Evolutionary conservation across 2,113 vertebrate genomes (phyloP).

Genomic region (Balaeniceps rex): DNA sequence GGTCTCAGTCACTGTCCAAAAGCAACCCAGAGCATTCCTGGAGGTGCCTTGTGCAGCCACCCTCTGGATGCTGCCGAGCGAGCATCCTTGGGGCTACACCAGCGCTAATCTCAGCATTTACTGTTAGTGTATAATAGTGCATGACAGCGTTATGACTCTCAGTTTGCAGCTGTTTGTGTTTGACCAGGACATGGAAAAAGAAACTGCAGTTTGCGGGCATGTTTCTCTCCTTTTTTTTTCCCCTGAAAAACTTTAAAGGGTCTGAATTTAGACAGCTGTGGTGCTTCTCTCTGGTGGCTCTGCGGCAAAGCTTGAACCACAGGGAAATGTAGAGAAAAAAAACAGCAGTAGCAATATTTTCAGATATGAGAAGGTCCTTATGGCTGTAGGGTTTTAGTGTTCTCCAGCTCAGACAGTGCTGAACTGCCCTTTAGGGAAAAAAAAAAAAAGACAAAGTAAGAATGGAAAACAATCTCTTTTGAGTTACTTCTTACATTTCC

Average conservation of each 20-base stretch:
- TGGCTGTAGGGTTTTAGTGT: not conserved
- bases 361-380: not conserved
- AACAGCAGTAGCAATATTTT: not conserved
- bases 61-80: rapidly evolving
- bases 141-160: not conserved
- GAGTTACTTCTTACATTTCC: not conserved
- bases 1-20: not conserved
- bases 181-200: not conserved
- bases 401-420: not conserved
- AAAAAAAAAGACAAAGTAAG: not conserved
- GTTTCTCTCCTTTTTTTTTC: not conserved
- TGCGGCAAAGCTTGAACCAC: not conserved
- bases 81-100: not conserved
- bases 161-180: not conserved
- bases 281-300: not conserved
- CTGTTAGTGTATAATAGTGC: not conserved
- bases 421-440: not conserved
- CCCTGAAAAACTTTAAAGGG: not conserved
- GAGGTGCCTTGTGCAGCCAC: not conserved
- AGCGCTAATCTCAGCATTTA: not conserved
- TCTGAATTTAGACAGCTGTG: not conserved
- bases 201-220: not conserved
- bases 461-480: not conserved
- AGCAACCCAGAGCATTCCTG: rapidly evolving
- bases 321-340: not conserved